phyloP scores from a whole-genome alignment of 2,113 vertebrate species.

The Ceyx melanurus region DNA sequence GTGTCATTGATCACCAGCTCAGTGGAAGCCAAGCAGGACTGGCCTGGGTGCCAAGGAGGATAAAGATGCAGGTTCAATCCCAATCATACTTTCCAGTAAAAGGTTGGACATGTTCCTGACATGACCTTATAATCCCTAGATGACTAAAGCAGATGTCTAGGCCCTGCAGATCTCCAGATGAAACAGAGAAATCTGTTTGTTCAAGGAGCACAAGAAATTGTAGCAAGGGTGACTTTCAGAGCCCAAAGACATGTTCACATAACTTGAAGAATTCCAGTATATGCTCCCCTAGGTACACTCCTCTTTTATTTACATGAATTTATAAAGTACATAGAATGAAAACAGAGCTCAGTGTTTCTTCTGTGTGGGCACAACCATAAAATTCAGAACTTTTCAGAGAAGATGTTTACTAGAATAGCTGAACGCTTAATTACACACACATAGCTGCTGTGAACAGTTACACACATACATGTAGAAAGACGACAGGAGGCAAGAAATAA shows the following conservation, averaged over 20 bases:
- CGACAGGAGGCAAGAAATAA: background rate
- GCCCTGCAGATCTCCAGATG: conserved; percentile 27
- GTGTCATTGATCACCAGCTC: background rate
- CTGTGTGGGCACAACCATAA: background rate
- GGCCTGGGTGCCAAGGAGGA: background rate
- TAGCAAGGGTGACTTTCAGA: background rate
- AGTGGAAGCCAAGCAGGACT: background rate
- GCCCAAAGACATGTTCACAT: background rate
- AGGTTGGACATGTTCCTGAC: conserved; percentile 30
- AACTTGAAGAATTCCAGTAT: background rate
- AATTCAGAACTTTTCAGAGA: background rate
- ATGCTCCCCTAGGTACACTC: background rate
- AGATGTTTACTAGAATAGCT: background rate
- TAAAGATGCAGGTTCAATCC: background rate
- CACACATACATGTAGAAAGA: background rate
- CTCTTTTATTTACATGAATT: background rate
- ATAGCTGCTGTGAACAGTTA: background rate
- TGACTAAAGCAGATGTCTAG: conserved; percentile 42
- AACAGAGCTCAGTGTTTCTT: background rate
- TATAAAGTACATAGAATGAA: background rate
- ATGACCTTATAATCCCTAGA: conserved; percentile 45
- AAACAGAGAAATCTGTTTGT: background rate
- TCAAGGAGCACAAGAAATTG: background rate
- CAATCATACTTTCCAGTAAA: conserved; percentile 39
- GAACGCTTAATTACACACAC: background rate